These are phyloP conservation scores for Myrmophylax atrothorax DNA, from an alignment of 2,113 vertebrate species.

Conservation along the genomic window DNA sequence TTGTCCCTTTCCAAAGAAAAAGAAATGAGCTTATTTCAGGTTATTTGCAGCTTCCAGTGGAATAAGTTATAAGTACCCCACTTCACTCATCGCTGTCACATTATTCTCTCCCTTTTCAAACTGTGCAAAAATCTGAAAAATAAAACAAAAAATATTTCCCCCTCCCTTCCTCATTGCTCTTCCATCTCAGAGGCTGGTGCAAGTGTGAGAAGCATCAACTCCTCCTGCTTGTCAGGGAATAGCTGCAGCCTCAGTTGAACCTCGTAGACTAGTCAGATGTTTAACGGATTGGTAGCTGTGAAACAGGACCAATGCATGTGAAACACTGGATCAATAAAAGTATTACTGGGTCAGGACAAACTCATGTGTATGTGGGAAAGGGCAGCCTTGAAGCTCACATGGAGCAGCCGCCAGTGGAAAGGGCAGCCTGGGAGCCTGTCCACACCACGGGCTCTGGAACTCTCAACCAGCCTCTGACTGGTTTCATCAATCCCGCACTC, in stretches of 20 bases:
- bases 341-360: background rate
- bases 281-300: background rate
- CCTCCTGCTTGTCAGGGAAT: background rate
- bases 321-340: background rate
- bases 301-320: background rate
- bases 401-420: background rate
- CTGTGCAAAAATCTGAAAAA: background rate
- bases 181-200: background rate
- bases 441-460: background rate
- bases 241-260: background rate
- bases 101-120: background rate
- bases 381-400: background rate
- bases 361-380: background rate
- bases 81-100: background rate
- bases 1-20: background rate
- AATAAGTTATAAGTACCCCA: background rate
- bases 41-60: background rate
- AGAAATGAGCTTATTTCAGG: background rate
- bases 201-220: background rate
- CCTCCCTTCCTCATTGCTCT: background rate
- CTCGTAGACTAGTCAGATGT: background rate
- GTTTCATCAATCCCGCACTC: background rate
- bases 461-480: background rate
- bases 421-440: background rate
- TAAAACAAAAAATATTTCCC: background rate